These are phyloP conservation scores for Crocallis elinguaria DNA, from an alignment of 2,888 invertebrate species.

Conservation along the genomic window DNA sequence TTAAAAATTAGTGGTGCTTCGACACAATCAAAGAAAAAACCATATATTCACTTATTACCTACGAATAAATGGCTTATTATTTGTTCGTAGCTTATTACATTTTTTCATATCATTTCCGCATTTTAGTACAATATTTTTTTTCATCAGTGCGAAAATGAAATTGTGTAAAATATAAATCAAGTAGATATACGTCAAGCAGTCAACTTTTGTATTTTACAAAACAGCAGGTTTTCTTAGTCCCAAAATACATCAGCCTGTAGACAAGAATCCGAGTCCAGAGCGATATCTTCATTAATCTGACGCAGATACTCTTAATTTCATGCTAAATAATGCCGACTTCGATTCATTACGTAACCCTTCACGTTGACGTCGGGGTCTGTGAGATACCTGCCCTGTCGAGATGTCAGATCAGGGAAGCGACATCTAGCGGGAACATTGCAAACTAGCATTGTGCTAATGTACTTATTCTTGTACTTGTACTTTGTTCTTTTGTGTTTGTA, in stretches of 20 bases:
- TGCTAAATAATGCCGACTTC: constrained; percentile 72
- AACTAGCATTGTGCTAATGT: neutral
- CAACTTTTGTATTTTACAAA: too few relatives aligned
- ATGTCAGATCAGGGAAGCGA: neutral
- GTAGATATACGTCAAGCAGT: too few relatives aligned
- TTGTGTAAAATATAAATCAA: too few relatives aligned
- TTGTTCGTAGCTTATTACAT: too few relatives aligned
- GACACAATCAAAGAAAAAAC: too few relatives aligned
- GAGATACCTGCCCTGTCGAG: constrained; percentile 17
- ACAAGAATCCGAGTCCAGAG: constrained; percentile 28
- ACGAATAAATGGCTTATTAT: too few relatives aligned
- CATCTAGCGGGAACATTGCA: neutral
- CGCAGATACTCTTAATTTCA: constrained; percentile 70
- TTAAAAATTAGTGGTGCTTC: too few relatives aligned
- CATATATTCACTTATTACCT: too few relatives aligned
- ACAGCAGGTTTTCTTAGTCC: too few relatives aligned
- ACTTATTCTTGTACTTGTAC: neutral
- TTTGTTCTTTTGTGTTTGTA: neutral
- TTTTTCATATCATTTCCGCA: too few relatives aligned
- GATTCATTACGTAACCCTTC: constrained; percentile 63
- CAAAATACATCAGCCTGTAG: constrained; percentile 49
- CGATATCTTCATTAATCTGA: constrained; percentile 71
- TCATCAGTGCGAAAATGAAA: too few relatives aligned
- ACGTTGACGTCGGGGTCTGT: constrained; percentile 33
- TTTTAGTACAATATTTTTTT: too few relatives aligned